Base-by-base conservation (phyloP, 2,888 invertebrate species). In the Erannis defoliaria region DNA sequence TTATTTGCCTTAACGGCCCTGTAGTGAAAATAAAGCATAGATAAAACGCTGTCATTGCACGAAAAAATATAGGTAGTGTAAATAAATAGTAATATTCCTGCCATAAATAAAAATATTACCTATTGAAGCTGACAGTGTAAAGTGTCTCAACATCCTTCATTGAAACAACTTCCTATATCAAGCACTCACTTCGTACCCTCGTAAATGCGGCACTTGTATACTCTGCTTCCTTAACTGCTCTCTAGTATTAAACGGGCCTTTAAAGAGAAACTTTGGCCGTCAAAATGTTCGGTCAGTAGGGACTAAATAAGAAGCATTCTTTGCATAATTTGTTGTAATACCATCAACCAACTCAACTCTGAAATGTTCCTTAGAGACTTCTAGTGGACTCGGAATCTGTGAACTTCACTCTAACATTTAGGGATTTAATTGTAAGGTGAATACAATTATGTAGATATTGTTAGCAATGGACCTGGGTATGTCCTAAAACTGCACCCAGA, bases 181-280 rank as follows among this genome's bases (percentile, higher is more conserved):
- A 61, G 50, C 49, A 61, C 45, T 50, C 55, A 46, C 50, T 61
- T 55, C 33, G 51, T 38, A 31, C 61, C 37, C 49, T 55, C 55
- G 55, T 55, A 55, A 50, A 61, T 55, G 45, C 16, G 61, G 43
- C 46, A 50, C 55, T 61, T 61, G 55, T 53, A 56, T 57, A 54
- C 55, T 59, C 54, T 53, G 51, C 63, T 55, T 55, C 49, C 35
- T 60, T 71, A 67, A 68, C 68, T 61, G 59, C 59, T 31, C 45
- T 68, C 67, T 70, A 55, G 67, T 71, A 59, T 37, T 62, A 56
- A 62, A 66, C 55, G 55, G 33, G 33, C 51, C 50, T 56, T 59
- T 55, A 66, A 66, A 38, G 26, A 26, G 55, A 50, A 71, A 68
- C 59, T 66, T 68, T 62, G 46, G 43, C 14, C 10, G 35, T 55